Conservation (phyloP, 92 coral and sea anemone species). For the Chrysogorgia sp. region DNA sequence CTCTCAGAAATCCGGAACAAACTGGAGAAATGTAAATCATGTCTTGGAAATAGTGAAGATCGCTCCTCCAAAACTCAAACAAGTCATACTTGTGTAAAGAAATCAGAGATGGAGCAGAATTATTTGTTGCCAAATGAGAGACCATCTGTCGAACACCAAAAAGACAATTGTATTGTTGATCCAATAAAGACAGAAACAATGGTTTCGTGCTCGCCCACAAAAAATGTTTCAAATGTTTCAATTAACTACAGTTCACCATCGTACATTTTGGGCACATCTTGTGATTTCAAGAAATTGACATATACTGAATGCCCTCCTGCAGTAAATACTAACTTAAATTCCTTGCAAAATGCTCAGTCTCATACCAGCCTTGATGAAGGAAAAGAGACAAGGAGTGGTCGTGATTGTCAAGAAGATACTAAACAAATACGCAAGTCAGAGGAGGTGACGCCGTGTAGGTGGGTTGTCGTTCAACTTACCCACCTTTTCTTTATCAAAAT, state of each 20-base stretch:
- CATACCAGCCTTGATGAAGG: neutral
- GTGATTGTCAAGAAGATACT: neutral
- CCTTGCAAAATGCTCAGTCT: neutral
- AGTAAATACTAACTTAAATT: neutral
- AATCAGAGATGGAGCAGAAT: constrained; percentile 2
- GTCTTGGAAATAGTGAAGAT: neutral
- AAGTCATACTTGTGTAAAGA: neutral
- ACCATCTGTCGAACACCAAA: neutral
- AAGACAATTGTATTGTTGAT: neutral
- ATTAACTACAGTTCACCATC: neutral
- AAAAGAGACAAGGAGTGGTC: neutral
- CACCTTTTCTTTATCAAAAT: neutral
- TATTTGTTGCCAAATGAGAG: constrained; percentile 3
- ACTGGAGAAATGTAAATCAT: constrained; percentile 16
- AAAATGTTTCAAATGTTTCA: neutral
- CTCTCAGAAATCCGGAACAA: constrained; percentile 1
- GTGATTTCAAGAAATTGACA: constrained; percentile 20
- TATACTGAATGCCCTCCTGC: constrained; percentile 10
- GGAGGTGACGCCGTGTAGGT: constrained; percentile 5
- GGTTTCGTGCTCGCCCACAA: neutral
- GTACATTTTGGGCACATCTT: neutral
- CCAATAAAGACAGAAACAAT: neutral
- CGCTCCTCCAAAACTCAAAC: neutral
- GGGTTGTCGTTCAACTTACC: constrained; percentile 11
- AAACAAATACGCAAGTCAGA: neutral